phyloP scores from a whole-genome alignment of 2,797 vertebrate species.

The Eutrigla gurnardus region DNA sequence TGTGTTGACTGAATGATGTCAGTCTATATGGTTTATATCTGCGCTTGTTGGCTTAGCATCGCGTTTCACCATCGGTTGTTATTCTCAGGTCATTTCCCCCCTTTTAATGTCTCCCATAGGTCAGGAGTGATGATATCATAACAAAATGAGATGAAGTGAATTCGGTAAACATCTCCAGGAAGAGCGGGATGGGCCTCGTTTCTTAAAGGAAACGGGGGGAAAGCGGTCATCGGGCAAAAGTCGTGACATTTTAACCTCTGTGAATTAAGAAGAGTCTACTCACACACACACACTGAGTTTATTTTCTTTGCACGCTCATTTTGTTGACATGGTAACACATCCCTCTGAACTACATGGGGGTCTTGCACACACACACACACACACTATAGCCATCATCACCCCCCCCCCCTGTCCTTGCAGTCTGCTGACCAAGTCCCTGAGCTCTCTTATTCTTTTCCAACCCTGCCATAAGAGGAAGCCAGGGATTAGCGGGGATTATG shows the following conservation, averaged over 20 bases:
- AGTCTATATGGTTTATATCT: slow-evolving; percentile 29
- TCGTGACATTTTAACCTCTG: slow-evolving; percentile 65
- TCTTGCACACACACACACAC: slow-evolving; percentile 43
- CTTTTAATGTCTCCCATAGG: slow-evolving; percentile 55
- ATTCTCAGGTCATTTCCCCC: slow-evolving; percentile 49
- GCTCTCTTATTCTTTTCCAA: slow-evolving; percentile 54
- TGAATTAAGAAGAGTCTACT: slow-evolving; percentile 47
- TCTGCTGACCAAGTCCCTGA: slow-evolving; percentile 61
- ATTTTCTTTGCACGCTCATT: slow-evolving; percentile 59
- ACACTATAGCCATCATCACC: slow-evolving; percentile 8
- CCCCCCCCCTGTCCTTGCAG: slow-evolving; percentile 50
- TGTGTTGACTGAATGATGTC: slow-evolving; percentile 48
- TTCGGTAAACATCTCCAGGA: slow-evolving; percentile 59
- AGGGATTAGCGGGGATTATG: slow-evolving; percentile 76
- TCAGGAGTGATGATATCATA: slow-evolving; percentile 45
- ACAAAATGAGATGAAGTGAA: slow-evolving; percentile 44
- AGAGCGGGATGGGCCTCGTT: slow-evolving; percentile 43
- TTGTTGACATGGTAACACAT: slow-evolving; percentile 75
- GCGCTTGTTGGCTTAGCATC: slow-evolving; percentile 54
- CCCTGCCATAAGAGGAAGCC: slow-evolving; percentile 69
- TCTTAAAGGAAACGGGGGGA: slow-evolving; percentile 60
- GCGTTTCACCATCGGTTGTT: slow-evolving; percentile 42
- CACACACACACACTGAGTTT: slow-evolving; percentile 38
- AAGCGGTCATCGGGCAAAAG: slow-evolving; percentile 59
- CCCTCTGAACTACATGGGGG: slow-evolving; percentile 76